A percentile compares a stretch with the other conserved stretches of the same genome.
Evolutionary conservation across 2,797 vertebrate species (phyloP).

Genomic region (Amniataba percoides): DNA sequence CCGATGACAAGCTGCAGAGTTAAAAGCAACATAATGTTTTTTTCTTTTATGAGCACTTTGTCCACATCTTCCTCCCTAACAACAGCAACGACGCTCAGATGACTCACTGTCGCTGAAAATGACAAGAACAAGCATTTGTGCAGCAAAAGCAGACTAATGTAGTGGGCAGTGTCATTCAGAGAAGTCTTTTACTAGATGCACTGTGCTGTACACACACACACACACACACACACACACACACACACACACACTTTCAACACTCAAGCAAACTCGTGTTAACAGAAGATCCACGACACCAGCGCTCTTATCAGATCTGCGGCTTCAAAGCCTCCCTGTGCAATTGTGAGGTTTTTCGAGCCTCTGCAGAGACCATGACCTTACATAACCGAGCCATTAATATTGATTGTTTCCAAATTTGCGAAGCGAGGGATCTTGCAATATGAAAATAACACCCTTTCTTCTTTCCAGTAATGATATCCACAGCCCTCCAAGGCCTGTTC

Average conservation of each 20-base stretch:
- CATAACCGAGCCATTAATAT: constrained; percentile 82
- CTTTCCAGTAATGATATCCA: constrained; percentile 79
- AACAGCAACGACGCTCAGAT: constrained; percentile 18
- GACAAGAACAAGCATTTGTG: constrained; percentile 14
- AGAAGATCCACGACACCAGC: constrained; percentile 35
- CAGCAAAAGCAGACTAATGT: not conserved
- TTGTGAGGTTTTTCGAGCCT: constrained; percentile 51
- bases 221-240: not conserved
- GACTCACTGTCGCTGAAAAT: constrained; percentile 26
- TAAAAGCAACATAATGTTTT: constrained; percentile 22
- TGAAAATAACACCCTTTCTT: constrained; percentile 78
- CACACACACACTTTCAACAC: constrained; percentile 9
- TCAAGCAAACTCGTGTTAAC: constrained; percentile 27
- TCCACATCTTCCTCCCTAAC: constrained; percentile 18
- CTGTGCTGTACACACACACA: not conserved
- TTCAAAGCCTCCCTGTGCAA: constrained; percentile 47
- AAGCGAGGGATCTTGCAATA: constrained; percentile 62
- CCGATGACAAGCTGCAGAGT: constrained; percentile 58
- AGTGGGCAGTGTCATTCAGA: not conserved
- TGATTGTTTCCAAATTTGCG: constrained; percentile 80
- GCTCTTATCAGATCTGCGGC: constrained; percentile 53
- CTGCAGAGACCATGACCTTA: constrained; percentile 71
- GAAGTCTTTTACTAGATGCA: not conserved
- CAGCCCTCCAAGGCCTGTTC: constrained; percentile 75
- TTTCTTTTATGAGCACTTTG: constrained; percentile 20